Conservation (phyloP, 2,888 invertebrate genomes). For the Eupithecia insigniata region DNA sequence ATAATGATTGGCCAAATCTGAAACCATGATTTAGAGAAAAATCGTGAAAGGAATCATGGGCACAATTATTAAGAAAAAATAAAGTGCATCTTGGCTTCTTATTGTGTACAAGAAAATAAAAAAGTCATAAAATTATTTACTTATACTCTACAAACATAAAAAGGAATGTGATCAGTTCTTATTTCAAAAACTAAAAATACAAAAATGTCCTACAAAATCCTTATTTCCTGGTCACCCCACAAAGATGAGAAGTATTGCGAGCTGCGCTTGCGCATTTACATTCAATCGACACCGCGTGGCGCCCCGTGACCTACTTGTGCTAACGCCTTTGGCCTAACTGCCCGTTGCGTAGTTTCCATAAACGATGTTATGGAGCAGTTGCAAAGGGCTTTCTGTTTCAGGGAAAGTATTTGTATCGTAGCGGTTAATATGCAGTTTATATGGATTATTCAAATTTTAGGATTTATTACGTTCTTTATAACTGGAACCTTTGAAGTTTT, state of each 20-base stretch:
- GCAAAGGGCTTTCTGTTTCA: conserved; percentile 13
- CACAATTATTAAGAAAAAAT: too few relatives aligned
- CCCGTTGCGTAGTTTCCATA: conserved; percentile 38
- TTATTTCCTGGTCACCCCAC: conserved; percentile 47
- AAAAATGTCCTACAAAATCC: neutral
- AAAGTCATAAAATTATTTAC: too few relatives aligned
- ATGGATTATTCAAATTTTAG: neutral
- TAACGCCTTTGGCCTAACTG: conserved; percentile 42
- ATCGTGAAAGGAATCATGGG: too few relatives aligned
- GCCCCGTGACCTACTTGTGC: conserved; percentile 68
- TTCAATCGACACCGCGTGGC: conserved; percentile 64
- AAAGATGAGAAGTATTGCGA: conserved; percentile 59
- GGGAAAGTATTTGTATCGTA: conserved; percentile 17
- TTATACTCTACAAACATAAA: neutral
- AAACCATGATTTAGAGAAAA: too few relatives aligned
- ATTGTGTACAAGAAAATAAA: too few relatives aligned
- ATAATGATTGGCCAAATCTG: too few relatives aligned
- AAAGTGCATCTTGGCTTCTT: too few relatives aligned
- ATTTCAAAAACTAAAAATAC: neutral
- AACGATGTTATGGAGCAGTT: conserved; percentile 12
- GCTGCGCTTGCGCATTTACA: conserved; percentile 72
- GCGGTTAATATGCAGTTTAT: neutral
- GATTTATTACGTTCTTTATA: neutral
- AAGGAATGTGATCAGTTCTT: neutral
- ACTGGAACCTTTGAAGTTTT: neutral